Evolutionary conservation across 1,140 invertebrate genomes (phyloP).

Genomic region (Drosophila subpulchrella): DNA sequence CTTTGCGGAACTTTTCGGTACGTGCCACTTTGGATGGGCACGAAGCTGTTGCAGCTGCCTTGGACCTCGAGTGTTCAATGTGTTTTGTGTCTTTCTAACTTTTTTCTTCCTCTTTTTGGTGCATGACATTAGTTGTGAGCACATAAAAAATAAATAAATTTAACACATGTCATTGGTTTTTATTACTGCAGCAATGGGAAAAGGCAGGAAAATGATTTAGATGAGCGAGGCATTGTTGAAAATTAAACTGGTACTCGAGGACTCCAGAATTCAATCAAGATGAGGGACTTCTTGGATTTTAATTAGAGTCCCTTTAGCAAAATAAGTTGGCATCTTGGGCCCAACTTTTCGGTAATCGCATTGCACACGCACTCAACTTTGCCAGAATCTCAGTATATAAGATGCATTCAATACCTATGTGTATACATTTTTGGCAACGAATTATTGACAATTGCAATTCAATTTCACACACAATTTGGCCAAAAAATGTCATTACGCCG

Average conservation of each 20-base stretch:
- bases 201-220: conserved; percentile 65
- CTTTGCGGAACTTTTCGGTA: conserved; percentile 75
- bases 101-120: conserved; percentile 26
- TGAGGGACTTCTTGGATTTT: conserved; percentile 18
- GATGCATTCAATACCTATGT: conserved; percentile 24
- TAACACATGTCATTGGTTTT: conserved; percentile 77
- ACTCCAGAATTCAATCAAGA: conserved; percentile 30
- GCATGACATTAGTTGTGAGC: conserved; percentile 73
- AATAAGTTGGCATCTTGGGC: conserved; percentile 37
- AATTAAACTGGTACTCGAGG: neutral
- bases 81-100: conserved; percentile 23
- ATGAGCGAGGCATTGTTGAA: conserved; percentile 14
- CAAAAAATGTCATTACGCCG: conserved; percentile 65
- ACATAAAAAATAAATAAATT: conserved; percentile 82
- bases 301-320: conserved; percentile 32
- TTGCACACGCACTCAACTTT: conserved; percentile 58
- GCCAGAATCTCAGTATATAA: conserved; percentile 56
- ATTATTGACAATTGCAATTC: conserved; percentile 82
- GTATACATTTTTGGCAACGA: conserved; percentile 69
- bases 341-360: conserved; percentile 62
- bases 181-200: conserved; percentile 72
- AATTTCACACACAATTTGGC: conserved; percentile 81
- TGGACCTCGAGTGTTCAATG: conserved; percentile 40
- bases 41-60: conserved; percentile 64
- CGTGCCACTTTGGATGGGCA: conserved; percentile 66